Conservation (phyloP, 2,888 invertebrate species). For the Melanostoma scalare region DNA sequence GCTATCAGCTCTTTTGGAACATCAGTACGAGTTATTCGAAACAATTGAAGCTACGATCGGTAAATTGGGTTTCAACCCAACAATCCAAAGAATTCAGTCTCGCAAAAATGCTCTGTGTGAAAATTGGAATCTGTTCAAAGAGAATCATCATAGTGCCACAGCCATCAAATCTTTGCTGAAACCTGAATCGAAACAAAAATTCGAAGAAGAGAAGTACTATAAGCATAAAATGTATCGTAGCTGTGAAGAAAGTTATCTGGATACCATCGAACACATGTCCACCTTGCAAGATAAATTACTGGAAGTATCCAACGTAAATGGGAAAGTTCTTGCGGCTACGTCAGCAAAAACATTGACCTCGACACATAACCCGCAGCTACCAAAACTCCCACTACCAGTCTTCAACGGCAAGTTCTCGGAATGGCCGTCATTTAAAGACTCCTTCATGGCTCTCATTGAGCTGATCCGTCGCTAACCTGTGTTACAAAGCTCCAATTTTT, state of each 20-base stretch:
- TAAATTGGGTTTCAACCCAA: too few relatives aligned
- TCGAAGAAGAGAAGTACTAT: conserved; percentile 9
- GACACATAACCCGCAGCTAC: background rate
- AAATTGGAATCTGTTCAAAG: conserved; percentile 7
- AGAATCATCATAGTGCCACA: conserved; percentile 6
- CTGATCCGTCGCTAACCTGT: conserved; percentile 11
- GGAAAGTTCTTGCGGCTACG: background rate
- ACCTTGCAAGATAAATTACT: background rate
- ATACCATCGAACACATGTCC: background rate
- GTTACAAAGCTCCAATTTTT: conserved; percentile 30
- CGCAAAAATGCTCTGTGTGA: conserved; percentile 14
- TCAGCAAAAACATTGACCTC: background rate
- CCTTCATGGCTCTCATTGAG: conserved; percentile 4
- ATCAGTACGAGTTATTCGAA: too few relatives aligned
- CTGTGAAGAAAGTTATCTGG: conserved; percentile 1
- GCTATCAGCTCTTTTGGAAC: too few relatives aligned
- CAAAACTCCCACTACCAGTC: background rate
- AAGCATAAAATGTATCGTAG: background rate
- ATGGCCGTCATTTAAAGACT: conserved; percentile 11
- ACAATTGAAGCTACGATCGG: too few relatives aligned
- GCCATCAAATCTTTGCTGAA: conserved; percentile 5
- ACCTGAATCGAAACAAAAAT: background rate
- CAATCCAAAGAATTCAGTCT: conserved; percentile 12
- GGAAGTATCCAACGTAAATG: background rate
- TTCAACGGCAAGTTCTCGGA: too few relatives aligned